These are phyloP conservation scores for Psammodynastes pulverulentus DNA, from an alignment of 2,113 vertebrate genomes.

Conservation along the genomic window DNA sequence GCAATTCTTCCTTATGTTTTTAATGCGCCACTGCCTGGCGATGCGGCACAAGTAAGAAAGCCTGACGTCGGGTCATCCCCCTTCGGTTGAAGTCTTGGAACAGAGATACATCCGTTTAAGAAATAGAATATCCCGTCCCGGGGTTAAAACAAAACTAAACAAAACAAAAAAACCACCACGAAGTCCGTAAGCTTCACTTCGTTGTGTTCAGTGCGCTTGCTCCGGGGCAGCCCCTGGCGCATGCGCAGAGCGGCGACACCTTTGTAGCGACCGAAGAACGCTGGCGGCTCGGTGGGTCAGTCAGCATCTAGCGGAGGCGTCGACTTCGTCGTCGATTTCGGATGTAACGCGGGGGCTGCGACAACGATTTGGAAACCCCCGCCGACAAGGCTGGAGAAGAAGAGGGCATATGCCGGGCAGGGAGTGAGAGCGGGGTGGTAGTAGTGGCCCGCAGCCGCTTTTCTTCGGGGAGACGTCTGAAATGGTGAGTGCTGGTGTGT, in stretches of 20 bases:
- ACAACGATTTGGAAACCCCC: background rate
- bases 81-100: background rate
- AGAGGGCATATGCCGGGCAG: background rate
- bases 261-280: background rate
- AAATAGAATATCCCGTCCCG: background rate
- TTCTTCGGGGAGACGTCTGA: background rate
- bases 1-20: background rate
- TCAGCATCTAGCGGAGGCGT: background rate
- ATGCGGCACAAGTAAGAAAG: background rate
- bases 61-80: background rate
- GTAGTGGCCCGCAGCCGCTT: background rate
- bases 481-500: constrained; percentile 33
- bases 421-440: background rate
- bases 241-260: background rate
- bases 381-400: background rate
- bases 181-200: background rate
- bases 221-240: background rate
- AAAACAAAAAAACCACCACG: background rate
- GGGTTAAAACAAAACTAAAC: background rate
- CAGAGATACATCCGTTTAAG: background rate
- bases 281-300: background rate
- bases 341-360: background rate
- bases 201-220: background rate
- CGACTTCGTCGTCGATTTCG: background rate
- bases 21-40: background rate